Conservation (phyloP, 2,113 vertebrate species). For the Gasterosteus aculeatus region DNA sequence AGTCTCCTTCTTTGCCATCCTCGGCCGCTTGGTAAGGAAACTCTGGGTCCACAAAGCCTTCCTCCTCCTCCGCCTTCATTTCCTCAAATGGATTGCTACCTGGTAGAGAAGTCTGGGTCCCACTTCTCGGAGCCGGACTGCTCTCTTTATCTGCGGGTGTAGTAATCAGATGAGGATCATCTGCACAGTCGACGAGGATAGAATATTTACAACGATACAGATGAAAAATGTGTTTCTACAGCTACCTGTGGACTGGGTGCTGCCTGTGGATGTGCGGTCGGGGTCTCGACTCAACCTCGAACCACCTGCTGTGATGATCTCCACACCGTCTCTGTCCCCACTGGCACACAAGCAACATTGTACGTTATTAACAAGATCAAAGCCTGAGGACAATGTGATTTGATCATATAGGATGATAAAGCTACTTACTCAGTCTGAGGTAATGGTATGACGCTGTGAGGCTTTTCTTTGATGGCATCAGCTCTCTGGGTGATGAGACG, state of each 20-base stretch:
- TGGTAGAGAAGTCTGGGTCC: constrained; percentile 45
- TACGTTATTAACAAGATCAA: constrained; percentile 15
- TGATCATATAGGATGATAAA: not conserved
- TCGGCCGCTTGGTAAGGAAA: constrained; percentile 63
- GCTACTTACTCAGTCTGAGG: constrained; percentile 79
- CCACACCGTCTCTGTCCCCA: constrained; percentile 88
- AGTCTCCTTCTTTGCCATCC: constrained; percentile 63
- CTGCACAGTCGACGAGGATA: not conserved
- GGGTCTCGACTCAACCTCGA: constrained; percentile 83
- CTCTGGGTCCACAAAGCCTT: constrained; percentile 71
- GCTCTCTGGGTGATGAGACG: constrained; percentile 91
- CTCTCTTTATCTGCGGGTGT: constrained; percentile 75
- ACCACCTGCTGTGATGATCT: constrained; percentile 72
- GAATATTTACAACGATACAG: not conserved
- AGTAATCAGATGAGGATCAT: constrained; percentile 10
- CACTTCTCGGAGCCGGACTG: constrained; percentile 46
- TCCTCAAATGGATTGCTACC: constrained; percentile 71
- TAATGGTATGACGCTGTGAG: constrained; percentile 85
- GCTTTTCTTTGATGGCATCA: constrained; percentile 88
- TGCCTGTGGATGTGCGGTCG: constrained; percentile 81
- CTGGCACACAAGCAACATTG: constrained; percentile 70
- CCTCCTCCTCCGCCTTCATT: constrained; percentile 65
- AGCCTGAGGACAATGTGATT: not conserved
- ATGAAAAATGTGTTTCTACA: not conserved
- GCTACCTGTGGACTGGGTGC: constrained; percentile 87